phyloP scores from a whole-genome alignment of 2,888 invertebrate species.

The Zootermopsis nevadensis region DNA sequence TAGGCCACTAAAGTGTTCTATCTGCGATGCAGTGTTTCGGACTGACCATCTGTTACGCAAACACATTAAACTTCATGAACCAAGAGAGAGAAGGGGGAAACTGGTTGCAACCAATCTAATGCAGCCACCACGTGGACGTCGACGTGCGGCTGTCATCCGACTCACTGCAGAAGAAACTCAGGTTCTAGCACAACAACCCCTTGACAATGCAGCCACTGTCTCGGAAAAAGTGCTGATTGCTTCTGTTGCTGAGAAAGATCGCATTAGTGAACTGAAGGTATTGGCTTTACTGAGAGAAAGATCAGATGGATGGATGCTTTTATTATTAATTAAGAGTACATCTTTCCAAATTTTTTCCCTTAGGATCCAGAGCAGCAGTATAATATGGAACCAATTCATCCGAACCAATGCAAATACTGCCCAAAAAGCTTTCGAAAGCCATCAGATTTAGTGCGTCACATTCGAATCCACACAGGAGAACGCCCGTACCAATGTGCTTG shows the following conservation, averaged over 20 bases:
- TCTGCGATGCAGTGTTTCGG: constrained; percentile 58
- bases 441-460: constrained; percentile 74
- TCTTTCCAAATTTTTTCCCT: constrained; percentile 1
- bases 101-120: constrained; percentile 35
- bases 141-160: constrained; percentile 50
- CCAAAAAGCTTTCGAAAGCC: constrained; percentile 75
- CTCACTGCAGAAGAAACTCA: constrained; percentile 56
- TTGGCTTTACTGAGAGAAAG: not conserved
- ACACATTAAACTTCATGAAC: constrained; percentile 56
- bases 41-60: constrained; percentile 57
- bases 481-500: constrained; percentile 70
- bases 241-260: constrained; percentile 59
- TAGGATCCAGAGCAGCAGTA: constrained; percentile 54
- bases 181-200: constrained; percentile 54
- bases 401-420: constrained; percentile 69
- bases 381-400: constrained; percentile 60
- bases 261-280: constrained; percentile 56
- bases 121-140: constrained; percentile 30
- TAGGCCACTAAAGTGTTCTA: constrained; percentile 55
- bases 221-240: constrained; percentile 60
- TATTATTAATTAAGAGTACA: too few relatives aligned
- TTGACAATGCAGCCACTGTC: constrained; percentile 54
- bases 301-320: too few relatives aligned
- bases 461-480: constrained; percentile 76
- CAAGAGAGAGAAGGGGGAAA: constrained; percentile 42